Base-by-base conservation (phyloP, 2,888 invertebrate genomes). In the Parascotia fuliginaria region DNA sequence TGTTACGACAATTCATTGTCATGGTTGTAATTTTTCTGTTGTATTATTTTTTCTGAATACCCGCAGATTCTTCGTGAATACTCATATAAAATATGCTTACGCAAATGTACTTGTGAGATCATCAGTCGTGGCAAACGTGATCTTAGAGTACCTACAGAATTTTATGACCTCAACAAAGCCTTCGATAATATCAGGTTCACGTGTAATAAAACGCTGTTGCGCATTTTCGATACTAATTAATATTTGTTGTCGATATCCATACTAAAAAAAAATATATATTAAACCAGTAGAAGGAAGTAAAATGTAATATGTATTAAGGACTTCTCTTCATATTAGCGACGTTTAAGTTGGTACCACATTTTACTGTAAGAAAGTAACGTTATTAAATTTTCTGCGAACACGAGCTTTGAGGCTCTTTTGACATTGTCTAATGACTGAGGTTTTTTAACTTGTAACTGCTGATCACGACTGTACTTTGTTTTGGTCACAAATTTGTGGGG, bases 1-100 rank as follows among this genome's bases (percentile, higher is more conserved):
- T 42, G 3, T 55, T 54, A 56, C 57, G 41, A 50, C 53, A 59
- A 38, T 72, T 69, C 72, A 72, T 50, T 70, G 70, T 58, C 72
- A 72, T 40, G 72, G 72, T 47, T 66, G 54, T 28, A 47, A 47
- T 60, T 60, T 67, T 46, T 42, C 39, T 34, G 7, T 16, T 31
- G 12, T 13, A 13, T 9, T 32, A 29, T 27, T 29, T 13, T 19
- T 40, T 41, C n/a, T n/a, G n/a, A 27, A 33, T 46, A 53, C 42
- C 36, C 9, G 32, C 38, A 9, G 22, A 43, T 47, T 42, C 40
- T 28, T 11, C 28, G n/a, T 33, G 12, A 42, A 36, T 45, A 54
- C 47, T 55, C 51, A 38, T 34, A 55, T 37, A 31, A 48, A 47
- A 51, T 33, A 24, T 49, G 47, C 51, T 59, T 44, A 56, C 54